Conservation (phyloP, 2,888 invertebrate genomes). For the Smittia sp. region DNA sequence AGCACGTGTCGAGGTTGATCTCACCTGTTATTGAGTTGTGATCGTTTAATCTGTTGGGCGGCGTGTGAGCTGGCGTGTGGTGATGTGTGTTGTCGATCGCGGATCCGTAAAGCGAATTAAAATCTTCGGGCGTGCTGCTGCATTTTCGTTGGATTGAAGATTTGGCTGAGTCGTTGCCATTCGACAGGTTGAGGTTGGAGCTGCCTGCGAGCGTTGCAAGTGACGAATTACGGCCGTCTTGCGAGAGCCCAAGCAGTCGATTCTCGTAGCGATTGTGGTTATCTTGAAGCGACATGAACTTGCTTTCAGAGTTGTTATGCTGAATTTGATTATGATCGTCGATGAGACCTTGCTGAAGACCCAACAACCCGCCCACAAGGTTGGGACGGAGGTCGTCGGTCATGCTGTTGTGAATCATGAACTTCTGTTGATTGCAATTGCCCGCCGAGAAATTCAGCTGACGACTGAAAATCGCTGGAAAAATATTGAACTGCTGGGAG, state of each 20-base stretch:
- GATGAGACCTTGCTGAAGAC: slow-evolving; percentile 72
- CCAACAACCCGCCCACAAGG: slow-evolving; percentile 73
- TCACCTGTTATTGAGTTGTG: slow-evolving; percentile 61
- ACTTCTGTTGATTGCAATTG: slow-evolving; percentile 70
- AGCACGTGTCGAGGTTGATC: slow-evolving; percentile 43
- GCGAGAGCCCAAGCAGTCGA: slow-evolving; percentile 51
- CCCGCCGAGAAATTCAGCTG: slow-evolving; percentile 78
- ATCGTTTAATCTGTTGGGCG: slow-evolving; percentile 60
- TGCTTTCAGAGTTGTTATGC: slow-evolving; percentile 56
- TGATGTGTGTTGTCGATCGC: slow-evolving; percentile 55
- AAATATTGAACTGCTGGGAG: slow-evolving; percentile 82
- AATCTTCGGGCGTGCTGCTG: slow-evolving; percentile 86
- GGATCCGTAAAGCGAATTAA: slow-evolving; percentile 75
- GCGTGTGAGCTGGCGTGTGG: slow-evolving; percentile 69
- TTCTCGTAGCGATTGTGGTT: slow-evolving; percentile 55
- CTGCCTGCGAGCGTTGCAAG: slow-evolving; percentile 21
- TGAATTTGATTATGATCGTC: slow-evolving; percentile 67
- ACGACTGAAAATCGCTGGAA: slow-evolving; percentile 85
- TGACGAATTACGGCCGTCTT: slow-evolving; percentile 30
- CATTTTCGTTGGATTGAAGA: slow-evolving; percentile 61
- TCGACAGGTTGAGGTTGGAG: slow-evolving; percentile 27
- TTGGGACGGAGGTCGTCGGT: slow-evolving; percentile 77
- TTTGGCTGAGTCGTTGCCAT: slow-evolving; percentile 50
- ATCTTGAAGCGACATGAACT: slow-evolving; percentile 56
- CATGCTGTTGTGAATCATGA: slow-evolving; percentile 58